Conservation (phyloP, 2,113 vertebrate genomes). For the chimpanzee (Pan troglodytes) region NHGRI_mPanTro3-v2.1_pri NC_072419.2:21766501-21767000, state of each 20-base stretch:
- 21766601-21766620: neutral
- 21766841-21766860: constrained; percentile 37
- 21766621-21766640: neutral
- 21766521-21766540: neutral
- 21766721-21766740: constrained; percentile 26
- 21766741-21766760: neutral
- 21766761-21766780: neutral
- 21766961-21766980: neutral
- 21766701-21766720: constrained; percentile 34
- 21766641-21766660: constrained; percentile 45
- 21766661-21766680: neutral
- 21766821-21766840: neutral
- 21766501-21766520: neutral
- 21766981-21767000: neutral
- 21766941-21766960: neutral
- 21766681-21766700: constrained; percentile 19
- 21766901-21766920: constrained; percentile 23
- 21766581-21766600: neutral
- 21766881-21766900: constrained; percentile 42
- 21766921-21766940: neutral
- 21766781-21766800: constrained; percentile 1
- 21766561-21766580: constrained; percentile 10
- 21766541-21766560: constrained; percentile 24
- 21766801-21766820: constrained; percentile 23
- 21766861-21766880: neutral